A percentile compares a stretch with the other conserved stretches of the same genome.
Evolutionary conservation across 1,140 invertebrate genomes (phyloP).

Genomic region (Trinorchestia longiramus): DNA sequence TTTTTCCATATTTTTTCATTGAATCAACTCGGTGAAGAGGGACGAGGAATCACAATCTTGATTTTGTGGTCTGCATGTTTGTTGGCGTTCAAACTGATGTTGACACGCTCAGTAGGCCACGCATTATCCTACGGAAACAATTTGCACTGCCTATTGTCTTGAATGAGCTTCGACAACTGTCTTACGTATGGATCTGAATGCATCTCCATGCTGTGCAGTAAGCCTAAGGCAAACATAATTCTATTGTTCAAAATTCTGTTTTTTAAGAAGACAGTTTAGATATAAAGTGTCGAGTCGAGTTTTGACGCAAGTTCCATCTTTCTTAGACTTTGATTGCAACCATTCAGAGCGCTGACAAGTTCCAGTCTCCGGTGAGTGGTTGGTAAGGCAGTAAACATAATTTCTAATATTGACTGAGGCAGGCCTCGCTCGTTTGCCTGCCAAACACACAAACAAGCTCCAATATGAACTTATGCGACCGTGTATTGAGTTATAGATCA

Average conservation of each 20-base stretch:
- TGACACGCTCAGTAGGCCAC: background rate
- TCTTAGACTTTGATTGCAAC: no score
- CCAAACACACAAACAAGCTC: constrained; percentile 3
- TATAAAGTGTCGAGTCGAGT: no score
- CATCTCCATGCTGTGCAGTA: background rate
- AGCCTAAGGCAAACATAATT: background rate
- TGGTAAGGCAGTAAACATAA: constrained; percentile 17
- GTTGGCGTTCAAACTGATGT: background rate
- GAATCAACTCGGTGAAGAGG: background rate
- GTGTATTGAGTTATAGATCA: constrained; percentile 33
- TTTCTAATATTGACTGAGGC: constrained; percentile 14
- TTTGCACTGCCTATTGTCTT: background rate
- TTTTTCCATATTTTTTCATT: background rate
- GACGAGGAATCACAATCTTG: background rate
- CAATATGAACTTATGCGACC: constrained; percentile 36
- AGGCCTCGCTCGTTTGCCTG: constrained; percentile 16
- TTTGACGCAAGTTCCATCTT: no score
- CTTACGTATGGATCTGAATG: background rate
- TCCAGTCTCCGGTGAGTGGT: background rate
- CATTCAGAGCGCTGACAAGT: background rate
- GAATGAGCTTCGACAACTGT: background rate
- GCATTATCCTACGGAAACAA: background rate
- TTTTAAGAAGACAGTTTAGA: no score
- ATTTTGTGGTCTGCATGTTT: background rate
- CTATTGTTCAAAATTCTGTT: background rate